A percentile compares a stretch with the other conserved stretches of the same genome.
Evolutionary conservation across 2,888 invertebrate species (phyloP).

Genomic region (Troides oblongomaculatus): DNA sequence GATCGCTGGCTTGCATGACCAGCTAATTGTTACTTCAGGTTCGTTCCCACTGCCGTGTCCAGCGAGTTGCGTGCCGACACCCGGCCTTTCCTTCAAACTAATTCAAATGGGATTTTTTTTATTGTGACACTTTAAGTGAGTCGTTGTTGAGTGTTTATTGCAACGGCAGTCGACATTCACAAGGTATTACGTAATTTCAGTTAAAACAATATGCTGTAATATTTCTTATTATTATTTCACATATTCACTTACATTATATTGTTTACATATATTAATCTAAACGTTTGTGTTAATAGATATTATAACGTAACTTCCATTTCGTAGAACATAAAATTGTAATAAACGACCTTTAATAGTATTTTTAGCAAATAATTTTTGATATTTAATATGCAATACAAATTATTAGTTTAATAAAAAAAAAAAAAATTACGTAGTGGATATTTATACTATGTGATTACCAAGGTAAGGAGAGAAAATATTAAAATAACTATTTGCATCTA

Average conservation of each 20-base stretch:
- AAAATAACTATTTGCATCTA: no score
- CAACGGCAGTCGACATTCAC: conserved; percentile 26
- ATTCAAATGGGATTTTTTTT: conserved; percentile 49
- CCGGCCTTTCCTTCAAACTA: conserved; percentile 57
- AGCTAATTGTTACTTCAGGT: conserved; percentile 74
- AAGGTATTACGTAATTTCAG: conserved; percentile 14
- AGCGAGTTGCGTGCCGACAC: conserved; percentile 56
- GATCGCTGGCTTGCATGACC: conserved; percentile 75
- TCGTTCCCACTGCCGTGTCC: conserved; percentile 48
- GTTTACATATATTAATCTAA: no score
- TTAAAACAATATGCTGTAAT: conserved; percentile 3
- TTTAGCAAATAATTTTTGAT: no score
- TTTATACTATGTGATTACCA: no score
- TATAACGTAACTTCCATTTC: no score
- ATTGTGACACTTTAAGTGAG: conserved; percentile 52
- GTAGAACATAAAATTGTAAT: no score
- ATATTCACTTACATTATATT: not conserved
- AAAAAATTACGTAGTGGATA: no score
- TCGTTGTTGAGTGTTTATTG: conserved; percentile 43
- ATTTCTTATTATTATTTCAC: not conserved
- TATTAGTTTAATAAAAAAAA: no score
- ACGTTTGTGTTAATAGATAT: no score
- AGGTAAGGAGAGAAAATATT: no score
- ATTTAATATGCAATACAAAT: no score
- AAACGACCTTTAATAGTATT: no score